Conservation (phyloP, 30 jellyfish, hydroid and myxozoan species). For the Pelagia noctiluca region DNA sequence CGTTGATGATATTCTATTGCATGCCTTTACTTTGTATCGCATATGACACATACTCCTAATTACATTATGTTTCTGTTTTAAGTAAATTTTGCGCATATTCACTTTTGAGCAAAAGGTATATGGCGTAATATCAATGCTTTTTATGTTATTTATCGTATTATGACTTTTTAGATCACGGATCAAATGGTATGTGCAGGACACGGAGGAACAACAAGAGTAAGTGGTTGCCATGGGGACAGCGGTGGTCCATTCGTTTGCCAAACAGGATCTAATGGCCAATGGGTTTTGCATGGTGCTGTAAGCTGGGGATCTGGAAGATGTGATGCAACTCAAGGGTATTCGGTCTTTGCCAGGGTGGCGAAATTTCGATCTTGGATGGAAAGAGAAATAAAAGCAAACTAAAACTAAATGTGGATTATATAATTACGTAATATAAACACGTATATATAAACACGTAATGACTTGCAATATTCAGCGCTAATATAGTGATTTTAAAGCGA, state of each 20-base stretch:
- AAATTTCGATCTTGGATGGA: conserved; percentile 79
- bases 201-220: conserved; percentile 57
- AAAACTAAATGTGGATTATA: no score
- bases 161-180: conserved; percentile 31
- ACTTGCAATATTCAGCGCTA: no score
- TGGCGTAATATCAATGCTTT: no score
- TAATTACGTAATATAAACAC: no score
- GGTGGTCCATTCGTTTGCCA: conserved; percentile 89
- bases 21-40: no score
- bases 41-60: no score
- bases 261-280: conserved; percentile 71
- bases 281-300: conserved; percentile 84
- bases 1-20: no score
- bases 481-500: no score
- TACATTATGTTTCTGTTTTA: no score
- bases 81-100: no score
- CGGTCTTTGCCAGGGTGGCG: conserved; percentile 85
- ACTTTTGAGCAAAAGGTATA: no score
- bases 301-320: conserved; percentile 90
- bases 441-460: no score
- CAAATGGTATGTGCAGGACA: conserved; percentile 87
- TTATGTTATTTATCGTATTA: background rate
- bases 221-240: conserved; percentile 90
- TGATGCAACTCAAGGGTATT: conserved; percentile 60
- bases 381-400: conserved; percentile 40